A percentile compares a stretch with the other conserved stretches of the same genome.
Conservation (phyloP, 2,113 vertebrate genomes). For the Sphyrna mokarran region DNA sequence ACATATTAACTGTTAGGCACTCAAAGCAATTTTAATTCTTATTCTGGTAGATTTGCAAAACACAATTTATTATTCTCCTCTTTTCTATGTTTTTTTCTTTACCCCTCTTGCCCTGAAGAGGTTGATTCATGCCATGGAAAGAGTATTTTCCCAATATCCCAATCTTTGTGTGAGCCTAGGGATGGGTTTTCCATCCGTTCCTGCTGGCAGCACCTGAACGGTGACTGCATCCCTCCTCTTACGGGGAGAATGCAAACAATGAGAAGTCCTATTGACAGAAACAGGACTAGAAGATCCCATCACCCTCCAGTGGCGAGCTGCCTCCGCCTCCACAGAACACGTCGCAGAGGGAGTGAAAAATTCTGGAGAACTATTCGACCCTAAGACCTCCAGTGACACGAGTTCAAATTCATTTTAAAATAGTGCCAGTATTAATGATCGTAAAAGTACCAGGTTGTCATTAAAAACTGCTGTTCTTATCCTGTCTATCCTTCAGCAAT, state of each 20-base stretch:
- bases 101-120: background rate
- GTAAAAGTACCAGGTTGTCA: too few relatives aligned
- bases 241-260: too few relatives aligned
- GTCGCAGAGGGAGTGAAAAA: too few relatives aligned
- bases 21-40: background rate
- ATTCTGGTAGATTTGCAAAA: background rate
- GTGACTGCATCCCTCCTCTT: too few relatives aligned
- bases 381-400: background rate
- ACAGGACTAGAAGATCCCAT: too few relatives aligned
- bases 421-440: background rate
- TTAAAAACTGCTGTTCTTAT: too few relatives aligned
- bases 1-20: background rate
- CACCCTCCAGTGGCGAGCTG: too few relatives aligned
- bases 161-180: background rate
- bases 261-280: too few relatives aligned
- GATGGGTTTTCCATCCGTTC: too few relatives aligned
- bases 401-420: background rate
- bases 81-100: background rate
- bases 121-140: background rate
- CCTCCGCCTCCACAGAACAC: too few relatives aligned
- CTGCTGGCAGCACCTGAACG: too few relatives aligned
- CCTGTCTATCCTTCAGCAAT: too few relatives aligned
- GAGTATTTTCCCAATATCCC: background rate
- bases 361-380: background rate
- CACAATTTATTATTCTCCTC: background rate